Conservation (phyloP, 2,797 vertebrate genomes). For the Chrosomus eos region DNA sequence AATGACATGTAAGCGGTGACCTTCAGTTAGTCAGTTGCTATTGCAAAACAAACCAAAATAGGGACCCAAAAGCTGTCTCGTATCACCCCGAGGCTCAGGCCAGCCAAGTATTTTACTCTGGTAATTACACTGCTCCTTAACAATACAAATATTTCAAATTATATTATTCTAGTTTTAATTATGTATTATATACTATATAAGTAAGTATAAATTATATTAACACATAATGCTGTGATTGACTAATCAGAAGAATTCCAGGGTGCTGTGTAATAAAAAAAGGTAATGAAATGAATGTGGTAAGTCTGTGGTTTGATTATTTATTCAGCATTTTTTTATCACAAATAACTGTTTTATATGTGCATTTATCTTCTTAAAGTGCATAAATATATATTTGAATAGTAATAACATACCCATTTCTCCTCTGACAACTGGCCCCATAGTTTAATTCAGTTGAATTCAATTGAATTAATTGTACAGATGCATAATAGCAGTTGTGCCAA, state of each 20-base stretch:
- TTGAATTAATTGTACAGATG: background rate
- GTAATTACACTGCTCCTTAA: background rate
- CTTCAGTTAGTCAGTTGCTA: background rate
- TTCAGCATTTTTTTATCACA: background rate
- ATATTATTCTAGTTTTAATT: background rate
- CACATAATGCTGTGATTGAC: background rate
- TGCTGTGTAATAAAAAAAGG: background rate
- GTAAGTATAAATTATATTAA: background rate
- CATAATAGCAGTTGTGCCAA: background rate
- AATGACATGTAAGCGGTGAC: background rate
- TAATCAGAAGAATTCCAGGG: background rate
- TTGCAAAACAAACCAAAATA: background rate
- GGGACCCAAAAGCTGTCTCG: background rate
- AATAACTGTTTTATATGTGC: background rate
- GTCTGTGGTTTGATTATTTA: background rate
- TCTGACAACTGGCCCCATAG: background rate
- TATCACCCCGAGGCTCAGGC: background rate
- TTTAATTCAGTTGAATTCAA: background rate
- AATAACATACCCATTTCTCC: background rate
- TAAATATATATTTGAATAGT: background rate
- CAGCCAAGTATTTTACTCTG: background rate
- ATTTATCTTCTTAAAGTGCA: constrained; percentile 7
- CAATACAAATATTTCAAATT: background rate
- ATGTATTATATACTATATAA: background rate
- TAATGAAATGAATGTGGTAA: background rate